These are phyloP conservation scores for Plemyria rubiginata DNA, from an alignment of 2,888 invertebrate genomes.

Conservation along the genomic window DNA sequence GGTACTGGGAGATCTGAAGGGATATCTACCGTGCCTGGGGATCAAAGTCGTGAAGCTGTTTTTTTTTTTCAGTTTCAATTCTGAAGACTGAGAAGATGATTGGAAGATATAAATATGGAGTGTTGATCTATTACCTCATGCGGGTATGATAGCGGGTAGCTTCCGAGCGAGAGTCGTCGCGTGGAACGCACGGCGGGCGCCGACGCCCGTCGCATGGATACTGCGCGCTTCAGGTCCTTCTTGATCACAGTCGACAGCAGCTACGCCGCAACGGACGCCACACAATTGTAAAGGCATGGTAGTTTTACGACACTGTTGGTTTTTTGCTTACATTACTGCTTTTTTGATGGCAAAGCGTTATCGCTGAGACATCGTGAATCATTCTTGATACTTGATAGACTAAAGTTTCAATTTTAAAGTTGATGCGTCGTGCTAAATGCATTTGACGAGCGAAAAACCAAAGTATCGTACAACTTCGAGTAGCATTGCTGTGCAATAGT, in stretches of 20 bases:
- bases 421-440: slow-evolving; percentile 1
- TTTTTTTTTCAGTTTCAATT: no score
- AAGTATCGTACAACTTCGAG: slow-evolving; percentile 50
- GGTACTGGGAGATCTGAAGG: no score
- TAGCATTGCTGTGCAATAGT: slow-evolving; percentile 57
- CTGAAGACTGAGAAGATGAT: no score
- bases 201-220: slow-evolving; percentile 75
- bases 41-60: no score
- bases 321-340: slow-evolving; percentile 15
- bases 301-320: slow-evolving; percentile 35
- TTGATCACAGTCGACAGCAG: slow-evolving; percentile 91
- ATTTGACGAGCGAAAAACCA: slow-evolving; percentile 35
- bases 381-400: background rate
- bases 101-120: background rate
- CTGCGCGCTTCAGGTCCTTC: slow-evolving; percentile 87
- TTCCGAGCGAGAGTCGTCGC: slow-evolving; percentile 69
- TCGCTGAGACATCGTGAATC: background rate
- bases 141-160: slow-evolving; percentile 73
- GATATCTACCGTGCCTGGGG: no score
- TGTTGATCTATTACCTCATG: slow-evolving; percentile 63
- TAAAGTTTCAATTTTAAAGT: background rate
- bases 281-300: slow-evolving; percentile 46
- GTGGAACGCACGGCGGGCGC: slow-evolving; percentile 74
- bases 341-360: background rate
- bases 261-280: slow-evolving; percentile 76